These are phyloP conservation scores for Theristus sp. DNA, from an alignment of 2,888 invertebrate genomes.

Conservation along the genomic window DNA sequence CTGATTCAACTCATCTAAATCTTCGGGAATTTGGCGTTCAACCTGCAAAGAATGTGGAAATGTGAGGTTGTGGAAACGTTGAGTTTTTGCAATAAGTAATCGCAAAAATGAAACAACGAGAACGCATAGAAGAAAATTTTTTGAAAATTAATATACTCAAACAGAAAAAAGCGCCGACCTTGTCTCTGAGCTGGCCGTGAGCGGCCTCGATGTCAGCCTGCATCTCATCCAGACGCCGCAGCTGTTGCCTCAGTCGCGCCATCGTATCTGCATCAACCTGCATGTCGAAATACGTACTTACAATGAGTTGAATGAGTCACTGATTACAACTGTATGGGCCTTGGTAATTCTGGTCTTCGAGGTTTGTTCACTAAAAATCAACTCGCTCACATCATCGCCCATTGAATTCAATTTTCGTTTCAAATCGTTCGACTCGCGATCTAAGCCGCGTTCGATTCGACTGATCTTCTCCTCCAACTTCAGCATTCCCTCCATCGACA, in stretches of 20 bases:
- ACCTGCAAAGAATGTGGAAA: no score
- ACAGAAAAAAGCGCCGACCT: no score
- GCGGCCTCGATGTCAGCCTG: not conserved
- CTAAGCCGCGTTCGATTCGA: not conserved
- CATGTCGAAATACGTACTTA: not conserved
- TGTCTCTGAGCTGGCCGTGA: not conserved
- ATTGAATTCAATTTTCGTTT: not conserved
- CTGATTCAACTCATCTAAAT: not conserved
- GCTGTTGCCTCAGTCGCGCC: not conserved
- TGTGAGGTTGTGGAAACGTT: no score
- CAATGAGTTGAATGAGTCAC: no score
- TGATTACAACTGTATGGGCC: no score
- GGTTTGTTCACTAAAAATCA: not conserved
- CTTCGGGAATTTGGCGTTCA: conserved; percentile 2
- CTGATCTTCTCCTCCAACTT: not conserved
- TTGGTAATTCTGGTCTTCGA: no score
- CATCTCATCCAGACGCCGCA: not conserved
- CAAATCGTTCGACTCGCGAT: not conserved
- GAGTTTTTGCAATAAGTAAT: no score
- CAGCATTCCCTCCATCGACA: conserved; percentile 19
- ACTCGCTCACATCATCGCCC: not conserved
- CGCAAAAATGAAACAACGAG: no score
- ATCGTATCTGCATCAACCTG: not conserved
- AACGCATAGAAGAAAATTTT: no score
- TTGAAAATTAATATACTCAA: no score